These are phyloP conservation scores for Drymonia ruficornis DNA, from an alignment of 2,888 invertebrate genomes.

Conservation along the genomic window DNA sequence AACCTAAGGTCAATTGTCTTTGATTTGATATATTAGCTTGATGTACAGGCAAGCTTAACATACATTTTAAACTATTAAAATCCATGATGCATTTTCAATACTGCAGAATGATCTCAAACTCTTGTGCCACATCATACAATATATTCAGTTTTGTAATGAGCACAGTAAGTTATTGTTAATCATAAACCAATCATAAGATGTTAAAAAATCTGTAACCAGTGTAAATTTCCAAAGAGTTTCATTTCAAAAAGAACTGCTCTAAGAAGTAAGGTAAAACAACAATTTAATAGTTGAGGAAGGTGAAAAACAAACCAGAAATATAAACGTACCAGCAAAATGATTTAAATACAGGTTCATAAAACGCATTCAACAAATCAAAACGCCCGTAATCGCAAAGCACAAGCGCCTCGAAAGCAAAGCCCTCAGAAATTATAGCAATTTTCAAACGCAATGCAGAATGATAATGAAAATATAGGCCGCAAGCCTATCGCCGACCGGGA, in stretches of 20 bases:
- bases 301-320: background rate
- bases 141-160: no score
- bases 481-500: slow-evolving; percentile 44
- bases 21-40: slow-evolving; percentile 20
- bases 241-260: no score
- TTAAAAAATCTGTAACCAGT: no score
- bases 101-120: no score
- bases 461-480: slow-evolving; percentile 56
- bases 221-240: no score
- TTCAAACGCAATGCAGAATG: slow-evolving; percentile 49
- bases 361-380: slow-evolving; percentile 15
- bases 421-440: slow-evolving; percentile 55
- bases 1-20: slow-evolving; percentile 34
- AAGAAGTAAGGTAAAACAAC: no score
- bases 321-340: slow-evolving; percentile 1
- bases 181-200: no score
- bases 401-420: slow-evolving; percentile 24
- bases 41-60: slow-evolving; percentile 5
- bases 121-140: no score
- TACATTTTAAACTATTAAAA: no score
- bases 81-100: no score
- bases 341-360: slow-evolving; percentile 6
- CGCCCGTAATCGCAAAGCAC: slow-evolving; percentile 21
- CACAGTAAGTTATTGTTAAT: no score
- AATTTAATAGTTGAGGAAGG: no score